Evolutionary conservation across 2,113 vertebrate genomes (phyloP).

Genomic region (Ameiurus melas): DNA sequence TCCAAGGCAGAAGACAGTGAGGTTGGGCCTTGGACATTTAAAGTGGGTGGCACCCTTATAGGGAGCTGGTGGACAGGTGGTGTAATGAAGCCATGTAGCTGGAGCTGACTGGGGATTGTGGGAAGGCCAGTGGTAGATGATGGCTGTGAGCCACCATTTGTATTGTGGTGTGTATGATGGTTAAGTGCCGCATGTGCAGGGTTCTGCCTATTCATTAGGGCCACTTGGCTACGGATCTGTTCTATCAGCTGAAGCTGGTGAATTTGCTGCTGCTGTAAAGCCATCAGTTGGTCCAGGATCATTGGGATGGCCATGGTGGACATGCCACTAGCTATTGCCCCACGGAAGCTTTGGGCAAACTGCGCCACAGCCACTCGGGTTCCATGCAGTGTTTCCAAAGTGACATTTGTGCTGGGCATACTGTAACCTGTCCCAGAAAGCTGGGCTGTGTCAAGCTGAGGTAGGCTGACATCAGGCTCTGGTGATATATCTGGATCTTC

Average conservation of each 20-base stretch:
- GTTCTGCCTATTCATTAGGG: slow-evolving; percentile 89
- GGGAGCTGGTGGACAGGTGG: slow-evolving; percentile 84
- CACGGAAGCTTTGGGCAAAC: slow-evolving; percentile 86
- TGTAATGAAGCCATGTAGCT: slow-evolving; percentile 83
- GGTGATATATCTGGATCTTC: slow-evolving; percentile 76
- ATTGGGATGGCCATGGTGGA: slow-evolving; percentile 89
- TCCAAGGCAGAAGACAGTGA: slow-evolving; percentile 77
- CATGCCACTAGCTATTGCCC: slow-evolving; percentile 71
- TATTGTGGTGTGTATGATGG: slow-evolving; percentile 66
- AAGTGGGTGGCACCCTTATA: slow-evolving; percentile 73
- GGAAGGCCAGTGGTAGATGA: slow-evolving; percentile 69
- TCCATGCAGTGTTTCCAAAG: slow-evolving; percentile 93
- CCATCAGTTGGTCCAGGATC: slow-evolving; percentile 97
- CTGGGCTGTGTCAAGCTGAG: slow-evolving; percentile 78
- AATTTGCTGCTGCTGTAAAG: slow-evolving; percentile 96
- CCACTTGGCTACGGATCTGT: slow-evolving; percentile 96
- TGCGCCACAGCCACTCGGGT: slow-evolving; percentile 97
- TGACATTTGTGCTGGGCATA: slow-evolving; percentile 98
- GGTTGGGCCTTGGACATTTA: slow-evolving; percentile 70
- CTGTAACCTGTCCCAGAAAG: slow-evolving; percentile 77
- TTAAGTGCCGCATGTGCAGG: slow-evolving; percentile 75
- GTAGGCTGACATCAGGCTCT: slow-evolving; percentile 79
- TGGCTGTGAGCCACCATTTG: slow-evolving; percentile 66
- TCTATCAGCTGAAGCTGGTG: slow-evolving; percentile 98
- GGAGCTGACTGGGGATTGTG: slow-evolving; percentile 78